Evolutionary conservation across 1,140 invertebrate genomes (phyloP).

Genomic region (Thaumatotibia leucotreta): DNA sequence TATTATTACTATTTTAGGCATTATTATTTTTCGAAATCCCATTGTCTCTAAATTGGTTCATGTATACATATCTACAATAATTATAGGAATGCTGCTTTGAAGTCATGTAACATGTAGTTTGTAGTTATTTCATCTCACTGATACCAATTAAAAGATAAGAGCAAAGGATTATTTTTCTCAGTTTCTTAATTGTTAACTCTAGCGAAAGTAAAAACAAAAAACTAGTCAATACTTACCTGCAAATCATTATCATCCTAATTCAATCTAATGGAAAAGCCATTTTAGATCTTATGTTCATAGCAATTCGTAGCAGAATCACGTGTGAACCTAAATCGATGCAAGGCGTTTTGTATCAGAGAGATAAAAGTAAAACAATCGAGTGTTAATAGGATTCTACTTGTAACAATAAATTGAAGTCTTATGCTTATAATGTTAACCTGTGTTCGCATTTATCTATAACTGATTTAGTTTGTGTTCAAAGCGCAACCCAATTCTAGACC

Average conservation of each 20-base stretch:
- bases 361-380: background rate
- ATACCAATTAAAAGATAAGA: background rate
- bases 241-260: background rate
- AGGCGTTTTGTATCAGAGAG: background rate
- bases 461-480: no score
- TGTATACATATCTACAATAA: no score
- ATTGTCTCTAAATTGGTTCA: no score
- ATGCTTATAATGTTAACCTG: no score
- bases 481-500: no score
- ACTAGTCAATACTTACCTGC: background rate
- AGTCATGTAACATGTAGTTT: background rate
- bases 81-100: background rate
- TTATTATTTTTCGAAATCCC: no score
- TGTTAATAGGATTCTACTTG: background rate
- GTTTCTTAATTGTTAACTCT: background rate
- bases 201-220: background rate
- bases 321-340: background rate
- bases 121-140: background rate
- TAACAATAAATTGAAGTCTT: background rate
- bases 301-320: background rate
- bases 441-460: no score
- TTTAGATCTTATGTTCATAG: background rate
- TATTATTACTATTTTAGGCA: no score
- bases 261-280: background rate
- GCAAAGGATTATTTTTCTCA: background rate